Percentiles rank a stretch among this genome's conserved stretches.
Conservation (phyloP, 2,797 vertebrate genomes). For the Coregonus ussuriensis region DNA sequence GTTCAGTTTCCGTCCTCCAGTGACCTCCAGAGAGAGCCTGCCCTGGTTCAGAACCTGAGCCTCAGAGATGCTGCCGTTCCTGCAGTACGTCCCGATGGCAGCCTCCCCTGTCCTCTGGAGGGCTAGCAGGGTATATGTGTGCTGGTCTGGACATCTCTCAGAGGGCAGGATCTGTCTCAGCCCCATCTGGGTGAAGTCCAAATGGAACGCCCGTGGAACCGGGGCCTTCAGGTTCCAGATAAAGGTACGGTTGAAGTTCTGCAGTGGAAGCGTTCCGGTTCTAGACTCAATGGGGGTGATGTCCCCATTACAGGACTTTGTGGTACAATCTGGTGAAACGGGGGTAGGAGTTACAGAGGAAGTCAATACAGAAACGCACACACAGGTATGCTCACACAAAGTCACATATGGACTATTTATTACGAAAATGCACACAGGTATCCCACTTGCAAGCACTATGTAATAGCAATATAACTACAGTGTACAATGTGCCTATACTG, state of each 20-base stretch:
- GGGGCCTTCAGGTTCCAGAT: slow-evolving; percentile 77
- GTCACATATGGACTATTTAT: no score
- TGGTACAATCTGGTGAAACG: slow-evolving; percentile 58
- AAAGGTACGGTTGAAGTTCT: slow-evolving; percentile 80
- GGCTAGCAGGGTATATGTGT: slow-evolving; percentile 73
- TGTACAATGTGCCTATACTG: not conserved
- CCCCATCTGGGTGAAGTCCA: slow-evolving; percentile 74
- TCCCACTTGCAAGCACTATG: not conserved
- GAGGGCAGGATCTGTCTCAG: slow-evolving; percentile 78
- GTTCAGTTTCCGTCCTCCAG: slow-evolving; percentile 55
- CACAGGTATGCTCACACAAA: slow-evolving; percentile 18
- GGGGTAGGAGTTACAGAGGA: slow-evolving; percentile 50
- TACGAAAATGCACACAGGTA: no score
- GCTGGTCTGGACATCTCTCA: slow-evolving; percentile 72
- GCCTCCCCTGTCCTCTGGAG: slow-evolving; percentile 25
- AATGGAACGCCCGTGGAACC: slow-evolving; percentile 48
- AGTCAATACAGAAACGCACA: not conserved
- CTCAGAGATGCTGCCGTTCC: slow-evolving; percentile 46
- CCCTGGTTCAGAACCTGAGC: slow-evolving; percentile 53
- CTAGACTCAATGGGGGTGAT: slow-evolving; percentile 61
- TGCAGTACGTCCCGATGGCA: slow-evolving; percentile 68
- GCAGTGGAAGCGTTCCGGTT: slow-evolving; percentile 21
- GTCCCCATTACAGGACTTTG: slow-evolving; percentile 70
- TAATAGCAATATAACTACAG: slow-evolving; percentile 26
- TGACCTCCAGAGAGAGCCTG: slow-evolving; percentile 64